These are phyloP conservation scores for Bombus sibiricus DNA, from an alignment of 1,140 invertebrate species.

Conservation along the genomic window DNA sequence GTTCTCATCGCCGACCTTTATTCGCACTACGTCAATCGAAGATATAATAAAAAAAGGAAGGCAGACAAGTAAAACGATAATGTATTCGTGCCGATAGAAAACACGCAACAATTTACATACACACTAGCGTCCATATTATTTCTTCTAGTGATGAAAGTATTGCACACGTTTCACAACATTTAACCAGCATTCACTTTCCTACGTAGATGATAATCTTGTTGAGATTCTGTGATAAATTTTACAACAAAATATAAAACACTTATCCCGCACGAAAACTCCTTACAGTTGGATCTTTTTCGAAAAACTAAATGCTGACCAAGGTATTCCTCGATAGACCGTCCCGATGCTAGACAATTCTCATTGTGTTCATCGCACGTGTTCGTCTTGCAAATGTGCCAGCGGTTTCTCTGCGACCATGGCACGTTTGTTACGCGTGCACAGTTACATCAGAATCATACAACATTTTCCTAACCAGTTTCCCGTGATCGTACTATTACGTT, in stretches of 20 bases:
- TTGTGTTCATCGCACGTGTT: constrained; percentile 15
- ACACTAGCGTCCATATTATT: neutral
- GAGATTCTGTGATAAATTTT: neutral
- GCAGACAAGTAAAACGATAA: neutral
- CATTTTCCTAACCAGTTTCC: neutral
- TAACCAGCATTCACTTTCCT: neutral
- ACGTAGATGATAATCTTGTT: neutral
- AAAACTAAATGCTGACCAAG: neutral
- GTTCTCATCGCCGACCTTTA: neutral
- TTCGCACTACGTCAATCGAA: neutral
- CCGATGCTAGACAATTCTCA: neutral
- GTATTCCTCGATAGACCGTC: too few species aligned
- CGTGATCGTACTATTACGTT: neutral
- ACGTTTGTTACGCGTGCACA: neutral
- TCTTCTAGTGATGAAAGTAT: neutral
- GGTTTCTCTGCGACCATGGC: constrained; percentile 45
- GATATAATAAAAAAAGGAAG: neutral
- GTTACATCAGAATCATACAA: constrained; percentile 8
- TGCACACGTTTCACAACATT: neutral
- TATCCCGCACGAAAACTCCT: too few species aligned
- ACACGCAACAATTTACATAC: neutral
- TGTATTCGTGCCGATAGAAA: neutral
- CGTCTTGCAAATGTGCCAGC: neutral
- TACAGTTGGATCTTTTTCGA: neutral
- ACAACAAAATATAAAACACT: neutral